These are phyloP conservation scores for Chanos chanos DNA, from an alignment of 2,797 vertebrate species.

Conservation along the genomic window DNA sequence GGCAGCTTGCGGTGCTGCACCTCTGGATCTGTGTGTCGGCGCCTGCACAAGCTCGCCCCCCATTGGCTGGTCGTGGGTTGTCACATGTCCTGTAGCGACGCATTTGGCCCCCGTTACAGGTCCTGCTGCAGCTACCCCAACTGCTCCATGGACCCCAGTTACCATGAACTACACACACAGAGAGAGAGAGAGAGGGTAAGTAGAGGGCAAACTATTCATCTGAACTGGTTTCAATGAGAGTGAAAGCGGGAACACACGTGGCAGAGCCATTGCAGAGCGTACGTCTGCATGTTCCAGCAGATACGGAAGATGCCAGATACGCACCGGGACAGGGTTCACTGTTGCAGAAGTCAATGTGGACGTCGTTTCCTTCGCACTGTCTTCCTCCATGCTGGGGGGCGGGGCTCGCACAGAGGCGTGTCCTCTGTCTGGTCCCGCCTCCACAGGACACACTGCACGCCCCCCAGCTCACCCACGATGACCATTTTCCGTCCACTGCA, in stretches of 20 bases:
- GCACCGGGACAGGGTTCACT: conserved; percentile 90
- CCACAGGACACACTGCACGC: conserved; percentile 89
- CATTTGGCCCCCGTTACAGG: conserved; percentile 86
- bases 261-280: too few relatives aligned
- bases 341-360: conserved; percentile 92
- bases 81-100: conserved; percentile 88
- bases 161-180: conserved; percentile 73
- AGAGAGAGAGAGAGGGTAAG: neutral
- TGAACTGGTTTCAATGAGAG: neutral
- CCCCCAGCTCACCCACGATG: conserved; percentile 86
- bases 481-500: conserved; percentile 95
- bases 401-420: conserved; percentile 83
- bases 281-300: too few relatives aligned
- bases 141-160: conserved; percentile 90
- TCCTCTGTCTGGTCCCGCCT: conserved; percentile 86
- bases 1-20: conserved; percentile 78
- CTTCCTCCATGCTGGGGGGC: conserved; percentile 81
- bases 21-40: conserved; percentile 87
- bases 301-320: too few relatives aligned
- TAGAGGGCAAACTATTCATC: neutral
- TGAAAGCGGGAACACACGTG: too few relatives aligned
- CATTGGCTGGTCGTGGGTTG: conserved; percentile 80
- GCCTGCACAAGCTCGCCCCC: conserved; percentile 86
- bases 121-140: conserved; percentile 91
- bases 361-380: conserved; percentile 84